These are phyloP conservation scores for Platorchestia sp. DNA, from an alignment of 1,140 invertebrate genomes.

Conservation along the genomic window DNA sequence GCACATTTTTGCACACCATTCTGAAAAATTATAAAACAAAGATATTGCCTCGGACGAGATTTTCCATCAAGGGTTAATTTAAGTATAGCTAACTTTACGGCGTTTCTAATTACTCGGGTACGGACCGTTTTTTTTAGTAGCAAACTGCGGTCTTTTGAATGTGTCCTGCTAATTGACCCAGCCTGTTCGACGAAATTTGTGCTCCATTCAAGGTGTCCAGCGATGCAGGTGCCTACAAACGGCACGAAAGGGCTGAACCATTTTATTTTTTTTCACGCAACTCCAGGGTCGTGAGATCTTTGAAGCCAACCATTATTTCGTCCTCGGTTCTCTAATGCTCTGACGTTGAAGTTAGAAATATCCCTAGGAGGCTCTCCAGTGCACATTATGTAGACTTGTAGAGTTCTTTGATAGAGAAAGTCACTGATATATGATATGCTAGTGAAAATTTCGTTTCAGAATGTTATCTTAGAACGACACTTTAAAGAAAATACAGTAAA, in stretches of 20 bases:
- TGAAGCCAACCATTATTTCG: not conserved
- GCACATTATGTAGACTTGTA: not conserved
- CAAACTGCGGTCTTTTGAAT: not conserved
- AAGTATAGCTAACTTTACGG: not conserved
- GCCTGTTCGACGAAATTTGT: conserved; percentile 13
- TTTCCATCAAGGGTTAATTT: not conserved
- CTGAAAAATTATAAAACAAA: not conserved
- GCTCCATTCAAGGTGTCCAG: not conserved
- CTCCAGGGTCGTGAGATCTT: not conserved
- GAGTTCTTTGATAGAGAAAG: not conserved
- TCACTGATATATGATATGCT: too few species aligned
- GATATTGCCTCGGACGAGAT: not conserved
- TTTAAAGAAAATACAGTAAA: too few species aligned
- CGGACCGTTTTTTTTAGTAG: not conserved
- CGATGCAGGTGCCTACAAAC: not conserved
- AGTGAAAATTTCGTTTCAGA: too few species aligned
- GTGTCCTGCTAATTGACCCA: not conserved
- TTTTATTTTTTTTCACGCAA: not conserved
- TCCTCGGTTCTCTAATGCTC: not conserved
- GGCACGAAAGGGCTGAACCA: not conserved
- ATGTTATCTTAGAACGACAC: too few species aligned
- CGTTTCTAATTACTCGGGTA: not conserved
- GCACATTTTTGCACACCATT: not conserved
- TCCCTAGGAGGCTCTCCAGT: not conserved
- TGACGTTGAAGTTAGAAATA: not conserved